Percentiles rank a stretch among this genome's conserved stretches.
Conservation (phyloP, 2,888 invertebrate species). For the Icerya purchasi region DNA sequence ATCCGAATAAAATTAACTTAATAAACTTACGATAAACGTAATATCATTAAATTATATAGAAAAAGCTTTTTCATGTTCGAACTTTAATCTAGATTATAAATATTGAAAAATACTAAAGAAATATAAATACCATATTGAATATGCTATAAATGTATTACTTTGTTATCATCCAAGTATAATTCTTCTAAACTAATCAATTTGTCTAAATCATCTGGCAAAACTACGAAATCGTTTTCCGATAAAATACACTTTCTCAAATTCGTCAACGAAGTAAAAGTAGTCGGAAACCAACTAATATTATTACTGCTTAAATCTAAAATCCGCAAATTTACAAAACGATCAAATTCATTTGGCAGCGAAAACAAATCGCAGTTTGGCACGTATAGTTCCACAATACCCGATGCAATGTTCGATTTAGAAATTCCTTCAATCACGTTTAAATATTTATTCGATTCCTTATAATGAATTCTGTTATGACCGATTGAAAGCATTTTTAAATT, state of each 20-base stretch:
- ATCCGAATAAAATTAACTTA: too few relatives aligned
- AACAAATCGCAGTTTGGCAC: not conserved
- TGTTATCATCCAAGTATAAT: not conserved
- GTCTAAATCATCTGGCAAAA: not conserved
- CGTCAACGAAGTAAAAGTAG: not conserved
- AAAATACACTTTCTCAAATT: not conserved
- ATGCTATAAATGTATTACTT: too few relatives aligned
- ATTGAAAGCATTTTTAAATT: not conserved
- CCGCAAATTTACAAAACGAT: not conserved
- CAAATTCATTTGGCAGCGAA: not conserved
- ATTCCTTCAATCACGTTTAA: too few relatives aligned
- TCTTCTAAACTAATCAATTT: not conserved
- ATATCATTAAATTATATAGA: too few relatives aligned
- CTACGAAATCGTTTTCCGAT: not conserved
- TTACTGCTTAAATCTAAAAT: not conserved
- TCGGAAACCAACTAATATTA: not conserved
- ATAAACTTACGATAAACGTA: too few relatives aligned
- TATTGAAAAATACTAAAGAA: too few relatives aligned
- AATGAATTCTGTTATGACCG: not conserved
- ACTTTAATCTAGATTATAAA: too few relatives aligned
- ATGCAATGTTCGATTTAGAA: too few relatives aligned
- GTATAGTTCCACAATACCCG: not conserved
- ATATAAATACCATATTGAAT: too few relatives aligned
- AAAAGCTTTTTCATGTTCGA: too few relatives aligned
- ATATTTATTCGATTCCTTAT: too few relatives aligned